Evolutionary conservation across 1,140 invertebrate species (phyloP).

Genomic region (Trichomalopsis sarcophagae): DNA sequence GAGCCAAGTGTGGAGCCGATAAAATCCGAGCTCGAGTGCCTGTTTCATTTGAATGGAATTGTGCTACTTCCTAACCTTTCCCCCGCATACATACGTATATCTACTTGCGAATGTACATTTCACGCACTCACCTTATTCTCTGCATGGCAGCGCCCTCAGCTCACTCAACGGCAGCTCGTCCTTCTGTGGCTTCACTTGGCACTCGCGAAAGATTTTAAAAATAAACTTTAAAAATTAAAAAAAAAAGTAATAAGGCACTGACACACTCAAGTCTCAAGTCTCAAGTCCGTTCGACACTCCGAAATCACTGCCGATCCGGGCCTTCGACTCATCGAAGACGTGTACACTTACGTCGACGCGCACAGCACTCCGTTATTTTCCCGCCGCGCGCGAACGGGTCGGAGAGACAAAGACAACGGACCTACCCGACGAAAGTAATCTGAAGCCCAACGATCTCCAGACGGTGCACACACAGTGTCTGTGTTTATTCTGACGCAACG

Average conservation of each 20-base stretch:
- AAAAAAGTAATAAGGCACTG: too few species aligned
- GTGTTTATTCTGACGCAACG: neutral
- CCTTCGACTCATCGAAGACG: neutral
- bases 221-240: too few species aligned
- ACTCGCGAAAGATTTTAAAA: neutral
- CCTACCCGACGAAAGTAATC: neutral
- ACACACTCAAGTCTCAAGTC: too few species aligned
- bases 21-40: neutral
- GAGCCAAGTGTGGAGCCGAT: neutral
- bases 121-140: neutral
- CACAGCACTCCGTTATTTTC: neutral
- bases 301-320: neutral
- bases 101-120: neutral
- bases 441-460: neutral
- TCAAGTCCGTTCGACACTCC: neutral
- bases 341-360: neutral
- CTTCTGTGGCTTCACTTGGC: too few species aligned
- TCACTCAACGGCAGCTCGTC: too few species aligned
- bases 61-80: neutral
- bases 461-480: neutral
- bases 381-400: too few species aligned
- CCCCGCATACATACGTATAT: neutral
- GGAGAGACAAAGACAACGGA: too few species aligned
- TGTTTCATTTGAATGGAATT: constrained; percentile 4
- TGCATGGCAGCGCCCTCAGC: too few species aligned